Evolutionary conservation across 1,140 invertebrate species (phyloP).

Genomic region (Trichonephila clavipes): DNA sequence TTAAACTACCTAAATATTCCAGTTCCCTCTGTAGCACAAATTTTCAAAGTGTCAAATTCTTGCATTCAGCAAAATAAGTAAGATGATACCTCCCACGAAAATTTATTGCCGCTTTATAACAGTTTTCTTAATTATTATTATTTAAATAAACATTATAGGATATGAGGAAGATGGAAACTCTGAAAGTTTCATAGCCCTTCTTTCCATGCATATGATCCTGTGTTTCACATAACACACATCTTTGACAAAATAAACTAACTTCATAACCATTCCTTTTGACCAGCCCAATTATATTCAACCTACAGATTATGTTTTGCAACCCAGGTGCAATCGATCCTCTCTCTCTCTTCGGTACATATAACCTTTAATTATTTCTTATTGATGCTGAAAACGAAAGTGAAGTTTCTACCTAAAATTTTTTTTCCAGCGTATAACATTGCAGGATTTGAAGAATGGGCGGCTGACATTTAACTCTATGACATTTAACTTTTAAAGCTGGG

Average conservation of each 20-base stretch:
- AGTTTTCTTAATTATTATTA: neutral
- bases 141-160: neutral
- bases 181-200: neutral
- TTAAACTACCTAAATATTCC: slow-evolving; percentile 1
- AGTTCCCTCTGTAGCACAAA: neutral
- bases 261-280: neutral
- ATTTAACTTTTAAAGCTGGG: neutral
- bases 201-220: neutral
- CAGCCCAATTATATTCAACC: neutral
- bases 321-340: neutral
- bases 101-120: neutral
- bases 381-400: neutral
- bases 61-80: neutral
- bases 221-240: neutral
- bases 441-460: neutral
- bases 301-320: neutral
- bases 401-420: neutral
- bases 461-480: neutral
- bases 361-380: neutral
- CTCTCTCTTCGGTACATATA: too few relatives aligned
- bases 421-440: neutral
- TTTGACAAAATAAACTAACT: neutral
- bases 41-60: neutral
- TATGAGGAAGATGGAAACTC: neutral
- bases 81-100: neutral